Evolutionary conservation across 2,113 vertebrate species (phyloP).

Genomic region (Hyla sarda): DNA sequence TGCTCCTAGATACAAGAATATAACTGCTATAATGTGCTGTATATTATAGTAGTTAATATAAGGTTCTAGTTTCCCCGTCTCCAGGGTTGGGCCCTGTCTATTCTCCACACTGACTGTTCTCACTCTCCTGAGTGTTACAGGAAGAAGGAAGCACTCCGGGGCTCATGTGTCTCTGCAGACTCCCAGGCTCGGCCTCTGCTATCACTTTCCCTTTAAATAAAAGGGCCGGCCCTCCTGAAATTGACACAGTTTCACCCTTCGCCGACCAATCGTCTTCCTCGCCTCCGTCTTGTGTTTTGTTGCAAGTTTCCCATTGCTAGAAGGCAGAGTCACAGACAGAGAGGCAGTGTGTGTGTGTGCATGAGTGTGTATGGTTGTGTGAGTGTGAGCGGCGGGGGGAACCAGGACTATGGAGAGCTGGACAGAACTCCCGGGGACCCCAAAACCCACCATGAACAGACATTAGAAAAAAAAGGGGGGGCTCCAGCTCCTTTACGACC

Average conservation of each 20-base stretch:
- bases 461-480: neutral
- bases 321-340: neutral
- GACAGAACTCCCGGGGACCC: neutral
- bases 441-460: slow-evolving; percentile 27
- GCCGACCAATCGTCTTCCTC: slow-evolving; percentile 61
- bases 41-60: neutral
- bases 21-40: no score
- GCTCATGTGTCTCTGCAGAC: neutral
- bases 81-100: neutral
- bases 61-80: no score
- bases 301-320: slow-evolving; percentile 64
- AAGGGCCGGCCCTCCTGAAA: slow-evolving; percentile 62
- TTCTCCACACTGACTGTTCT: neutral
- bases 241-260: slow-evolving; percentile 59
- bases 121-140: neutral
- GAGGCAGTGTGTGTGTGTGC: slow-evolving; percentile 23
- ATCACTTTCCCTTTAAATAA: slow-evolving; percentile 68
- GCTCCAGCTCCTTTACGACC: neutral
- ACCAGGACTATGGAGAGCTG: neutral
- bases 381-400: neutral
- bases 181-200: neutral
- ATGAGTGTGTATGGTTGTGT: neutral
- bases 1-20: no score
- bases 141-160: neutral
- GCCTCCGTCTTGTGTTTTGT: slow-evolving; percentile 57